A percentile compares a stretch with the other conserved stretches of the same genome.
These are phyloP conservation scores for Xanthostigma xanthostigma DNA, from an alignment of 2,888 invertebrate genomes.

Conservation along the genomic window DNA sequence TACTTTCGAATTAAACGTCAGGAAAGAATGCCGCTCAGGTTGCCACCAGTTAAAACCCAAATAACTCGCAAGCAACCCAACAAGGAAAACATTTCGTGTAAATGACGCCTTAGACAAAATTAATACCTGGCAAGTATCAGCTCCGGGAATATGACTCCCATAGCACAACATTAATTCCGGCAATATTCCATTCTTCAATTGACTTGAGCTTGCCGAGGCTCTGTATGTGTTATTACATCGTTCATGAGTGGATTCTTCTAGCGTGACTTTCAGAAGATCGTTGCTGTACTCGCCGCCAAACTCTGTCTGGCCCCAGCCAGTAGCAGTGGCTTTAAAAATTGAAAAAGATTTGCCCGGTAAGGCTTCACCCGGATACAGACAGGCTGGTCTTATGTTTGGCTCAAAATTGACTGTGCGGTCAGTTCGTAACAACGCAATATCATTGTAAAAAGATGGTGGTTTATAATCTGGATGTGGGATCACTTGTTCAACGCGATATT, in stretches of 20 bases:
- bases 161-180: no score
- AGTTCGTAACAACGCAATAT: constrained; percentile 33
- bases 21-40: no score
- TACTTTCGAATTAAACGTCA: no score
- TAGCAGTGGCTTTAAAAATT: constrained; percentile 22
- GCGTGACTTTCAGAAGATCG: constrained; percentile 29
- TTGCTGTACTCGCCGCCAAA: constrained; percentile 15
- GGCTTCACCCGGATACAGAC: constrained; percentile 21
- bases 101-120: no score
- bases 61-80: no score
- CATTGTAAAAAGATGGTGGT: constrained; percentile 29
- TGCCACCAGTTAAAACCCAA: no score
- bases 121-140: no score
- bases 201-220: no score
- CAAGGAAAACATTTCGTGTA: no score
- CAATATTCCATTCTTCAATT: no score
- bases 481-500: constrained; percentile 21
- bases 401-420: constrained; percentile 24
- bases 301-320: constrained; percentile 31
- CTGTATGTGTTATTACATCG: constrained; percentile 20
- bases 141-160: no score
- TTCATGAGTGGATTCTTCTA: constrained; percentile 20
- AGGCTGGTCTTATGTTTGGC: constrained; percentile 29
- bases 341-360: constrained; percentile 6
- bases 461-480: constrained; percentile 30